These are phyloP conservation scores for Amblyraja radiata DNA, from an alignment of 2,797 vertebrate species.

Conservation along the genomic window DNA sequence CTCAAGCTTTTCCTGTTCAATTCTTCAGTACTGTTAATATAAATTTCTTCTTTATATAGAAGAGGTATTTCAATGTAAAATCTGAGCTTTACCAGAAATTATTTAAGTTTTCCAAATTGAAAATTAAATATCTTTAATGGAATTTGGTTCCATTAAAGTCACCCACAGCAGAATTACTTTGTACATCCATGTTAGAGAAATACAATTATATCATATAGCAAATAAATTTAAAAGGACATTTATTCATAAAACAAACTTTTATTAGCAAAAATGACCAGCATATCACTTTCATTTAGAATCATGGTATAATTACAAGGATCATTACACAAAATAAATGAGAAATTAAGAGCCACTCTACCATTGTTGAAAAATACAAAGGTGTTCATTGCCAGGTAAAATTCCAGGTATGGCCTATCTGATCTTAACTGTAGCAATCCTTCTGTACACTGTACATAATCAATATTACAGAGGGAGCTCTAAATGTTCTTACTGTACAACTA, in stretches of 20 bases:
- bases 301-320: not conserved
- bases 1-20: not conserved
- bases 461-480: not conserved
- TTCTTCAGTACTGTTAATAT: not conserved
- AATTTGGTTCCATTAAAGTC: not conserved
- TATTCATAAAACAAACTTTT: conserved; percentile 15
- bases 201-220: not conserved
- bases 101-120: not conserved
- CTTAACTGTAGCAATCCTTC: not conserved
- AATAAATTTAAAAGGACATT: conserved; percentile 22
- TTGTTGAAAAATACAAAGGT: not conserved
- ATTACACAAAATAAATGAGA: not conserved
- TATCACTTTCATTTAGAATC: conserved; percentile 24
- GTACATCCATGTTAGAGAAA: not conserved
- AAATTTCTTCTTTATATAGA: not conserved
- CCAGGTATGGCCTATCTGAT: not conserved
- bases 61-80: not conserved
- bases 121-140: not conserved
- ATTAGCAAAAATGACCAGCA: conserved; percentile 37
- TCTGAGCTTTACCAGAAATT: not conserved
- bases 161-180: not conserved
- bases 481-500: not conserved
- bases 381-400: conserved; percentile 6
- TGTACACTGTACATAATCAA: not conserved
- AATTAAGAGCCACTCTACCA: not conserved